phyloP scores from a whole-genome alignment of 2,797 vertebrate genomes.

The Staurois parvus region DNA sequence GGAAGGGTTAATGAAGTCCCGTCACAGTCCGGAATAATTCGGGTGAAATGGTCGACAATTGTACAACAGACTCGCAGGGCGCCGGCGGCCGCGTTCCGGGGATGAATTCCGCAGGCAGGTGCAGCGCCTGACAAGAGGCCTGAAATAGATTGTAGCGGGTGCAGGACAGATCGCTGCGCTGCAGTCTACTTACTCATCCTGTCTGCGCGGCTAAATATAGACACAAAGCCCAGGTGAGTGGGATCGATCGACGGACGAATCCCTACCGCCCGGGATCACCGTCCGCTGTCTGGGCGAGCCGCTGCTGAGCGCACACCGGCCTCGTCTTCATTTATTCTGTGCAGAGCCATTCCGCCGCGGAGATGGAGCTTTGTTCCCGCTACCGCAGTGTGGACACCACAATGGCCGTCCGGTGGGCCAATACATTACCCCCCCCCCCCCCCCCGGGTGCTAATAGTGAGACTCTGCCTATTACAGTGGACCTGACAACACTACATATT shows the following conservation, averaged over 20 bases:
- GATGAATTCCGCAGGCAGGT: constrained; percentile 68
- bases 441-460: no score
- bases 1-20: no score
- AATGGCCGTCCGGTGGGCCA: no score
- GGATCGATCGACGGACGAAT: background rate
- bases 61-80: constrained; percentile 63
- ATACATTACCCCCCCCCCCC: no score
- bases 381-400: no score
- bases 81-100: background rate
- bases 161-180: constrained; percentile 71
- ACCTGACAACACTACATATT: no score
- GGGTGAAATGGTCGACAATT: constrained; percentile 73
- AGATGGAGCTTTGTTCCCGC: no score
- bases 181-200: constrained; percentile 68
- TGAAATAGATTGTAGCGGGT: constrained; percentile 73
- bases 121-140: constrained; percentile 30
- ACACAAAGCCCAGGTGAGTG: constrained; percentile 69
- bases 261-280: constrained; percentile 58
- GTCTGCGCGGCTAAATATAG: constrained; percentile 71
- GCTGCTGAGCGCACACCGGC: background rate
- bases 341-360: no score
- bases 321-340: background rate
- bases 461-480: no score
- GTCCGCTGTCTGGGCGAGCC: constrained; percentile 27
- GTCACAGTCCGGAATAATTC: no score